Conservation (phyloP, 2,888 invertebrate species). For the Priocnemis perturbator region DNA sequence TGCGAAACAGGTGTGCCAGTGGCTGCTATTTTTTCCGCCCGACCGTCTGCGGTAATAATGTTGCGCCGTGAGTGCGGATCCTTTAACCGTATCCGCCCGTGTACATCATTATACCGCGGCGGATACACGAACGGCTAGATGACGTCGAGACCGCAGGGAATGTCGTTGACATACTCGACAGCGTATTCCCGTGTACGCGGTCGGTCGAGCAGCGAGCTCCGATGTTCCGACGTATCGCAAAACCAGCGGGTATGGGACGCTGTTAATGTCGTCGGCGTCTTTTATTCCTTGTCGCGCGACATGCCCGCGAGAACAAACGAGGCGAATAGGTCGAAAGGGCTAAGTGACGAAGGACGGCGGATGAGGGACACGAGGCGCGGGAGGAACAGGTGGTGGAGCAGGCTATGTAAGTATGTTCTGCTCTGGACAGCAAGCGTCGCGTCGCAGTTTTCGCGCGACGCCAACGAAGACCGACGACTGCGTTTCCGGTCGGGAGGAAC, state of each 20-base stretch:
- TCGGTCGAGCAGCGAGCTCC: conserved; percentile 31
- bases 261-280: conserved; percentile 47
- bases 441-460: conserved; percentile 31
- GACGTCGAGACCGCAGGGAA: conserved; percentile 42
- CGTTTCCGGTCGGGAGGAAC: conserved; percentile 8
- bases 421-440: not conserved
- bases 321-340: too few species aligned
- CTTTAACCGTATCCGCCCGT: conserved; percentile 16
- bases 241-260: conserved; percentile 44
- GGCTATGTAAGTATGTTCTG: too few species aligned
- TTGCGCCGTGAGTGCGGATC: conserved; percentile 1
- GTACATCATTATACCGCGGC: conserved; percentile 36
- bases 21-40: too few species aligned
- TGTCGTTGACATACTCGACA: conserved; percentile 50
- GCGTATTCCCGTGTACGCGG: conserved; percentile 32
- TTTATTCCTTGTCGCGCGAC: conserved; percentile 48
- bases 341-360: too few species aligned
- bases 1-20: too few species aligned
- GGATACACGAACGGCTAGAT: conserved; percentile 25
- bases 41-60: not conserved
- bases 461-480: conserved; percentile 30
- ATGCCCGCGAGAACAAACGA: not conserved
- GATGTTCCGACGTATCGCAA: conserved; percentile 41
- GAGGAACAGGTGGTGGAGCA: too few species aligned
- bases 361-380: too few species aligned